Evolutionary conservation across 2,888 invertebrate genomes (phyloP).

Genomic region (Sussaba pulchella): DNA sequence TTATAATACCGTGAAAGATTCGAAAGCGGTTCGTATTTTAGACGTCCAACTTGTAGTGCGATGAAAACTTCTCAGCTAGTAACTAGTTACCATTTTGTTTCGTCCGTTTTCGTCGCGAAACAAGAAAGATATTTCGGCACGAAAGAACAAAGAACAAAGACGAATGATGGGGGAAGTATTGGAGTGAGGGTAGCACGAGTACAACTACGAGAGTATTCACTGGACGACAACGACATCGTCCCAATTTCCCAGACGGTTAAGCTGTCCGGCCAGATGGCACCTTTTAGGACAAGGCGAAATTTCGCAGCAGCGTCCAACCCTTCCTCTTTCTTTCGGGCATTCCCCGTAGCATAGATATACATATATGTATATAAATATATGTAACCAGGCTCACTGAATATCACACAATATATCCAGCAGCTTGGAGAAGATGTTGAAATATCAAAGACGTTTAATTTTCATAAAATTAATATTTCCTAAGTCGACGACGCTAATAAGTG

Average conservation of each 20-base stretch:
- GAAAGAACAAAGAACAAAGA: background rate
- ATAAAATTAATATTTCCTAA: background rate
- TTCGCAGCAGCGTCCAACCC: conserved; percentile 56
- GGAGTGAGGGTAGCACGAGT: conserved; percentile 3
- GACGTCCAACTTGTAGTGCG: background rate
- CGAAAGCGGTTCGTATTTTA: background rate
- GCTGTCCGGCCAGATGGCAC: conserved; percentile 80
- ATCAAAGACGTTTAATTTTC: background rate
- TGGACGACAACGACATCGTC: conserved; percentile 29
- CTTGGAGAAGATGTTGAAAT: background rate
- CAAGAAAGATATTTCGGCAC: background rate
- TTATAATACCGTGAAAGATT: background rate
- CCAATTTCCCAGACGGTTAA: conserved; percentile 79
- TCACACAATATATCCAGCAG: background rate
- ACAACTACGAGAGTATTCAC: conserved; percentile 12
- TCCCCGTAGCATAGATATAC: background rate
- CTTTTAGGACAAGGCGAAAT: conserved; percentile 74
- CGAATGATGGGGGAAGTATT: background rate
- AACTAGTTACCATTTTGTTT: conserved; percentile 12
- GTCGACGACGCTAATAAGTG: too few species aligned
- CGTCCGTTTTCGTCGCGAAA: conserved; percentile 2
- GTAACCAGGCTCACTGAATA: too few species aligned
- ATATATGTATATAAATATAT: background rate
- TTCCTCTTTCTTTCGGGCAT: conserved; percentile 7
- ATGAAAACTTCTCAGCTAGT: background rate